Evolutionary conservation across 2,888 invertebrate genomes (phyloP), one percentile per base, ranked within the genome.

Genomic region (Polylopha cassiicola): DNA sequence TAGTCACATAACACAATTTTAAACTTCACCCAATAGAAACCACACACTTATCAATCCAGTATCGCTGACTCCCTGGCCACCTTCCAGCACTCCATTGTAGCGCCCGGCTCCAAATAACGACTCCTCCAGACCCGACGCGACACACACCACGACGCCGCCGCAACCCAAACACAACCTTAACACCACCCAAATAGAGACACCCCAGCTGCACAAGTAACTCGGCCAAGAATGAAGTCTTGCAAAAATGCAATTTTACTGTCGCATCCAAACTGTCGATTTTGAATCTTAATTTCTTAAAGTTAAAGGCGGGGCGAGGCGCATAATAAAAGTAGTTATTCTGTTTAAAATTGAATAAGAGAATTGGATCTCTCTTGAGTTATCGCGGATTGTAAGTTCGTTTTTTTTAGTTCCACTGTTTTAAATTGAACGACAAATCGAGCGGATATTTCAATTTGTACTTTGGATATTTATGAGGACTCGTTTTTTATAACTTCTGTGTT

Each of bases 381-480:
- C 59, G 56, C 49, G 57, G 58, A 65, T 61, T 65, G 55, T 49
- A 43, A 61, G 50, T 34, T 37, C 34, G 47, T 43, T 46, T 63
- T 60, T 64, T 66, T 59, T 55, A 57, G 58, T 61, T 51, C 48
- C 49, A 46, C 54, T 58, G 56, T 58, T 58, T 59, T 65, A 62
- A 59, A 64, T 65, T 65, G 58, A 51, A 53, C 49, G 59, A 58
- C 62, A 69, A 72, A 71, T 71, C 65, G 69, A 37, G 51, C 43
- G 55, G 65, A 63, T 57, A 52, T 51, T 43, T 48, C 55, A 22
- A 11, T 20, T 20, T n/a, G n/a, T n/a, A n/a, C n/a, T n/a, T n/a
- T 18, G 16, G 3, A n/a, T 11, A 22, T 15, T 36, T 30, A 34
- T 27, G 26, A 11, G 4, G 24, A 17, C n/a, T n/a, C n/a, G n/a